Evolutionary conservation across 2,113 vertebrate genomes (phyloP).

Genomic region (Nerophis lumbriciformis): DNA sequence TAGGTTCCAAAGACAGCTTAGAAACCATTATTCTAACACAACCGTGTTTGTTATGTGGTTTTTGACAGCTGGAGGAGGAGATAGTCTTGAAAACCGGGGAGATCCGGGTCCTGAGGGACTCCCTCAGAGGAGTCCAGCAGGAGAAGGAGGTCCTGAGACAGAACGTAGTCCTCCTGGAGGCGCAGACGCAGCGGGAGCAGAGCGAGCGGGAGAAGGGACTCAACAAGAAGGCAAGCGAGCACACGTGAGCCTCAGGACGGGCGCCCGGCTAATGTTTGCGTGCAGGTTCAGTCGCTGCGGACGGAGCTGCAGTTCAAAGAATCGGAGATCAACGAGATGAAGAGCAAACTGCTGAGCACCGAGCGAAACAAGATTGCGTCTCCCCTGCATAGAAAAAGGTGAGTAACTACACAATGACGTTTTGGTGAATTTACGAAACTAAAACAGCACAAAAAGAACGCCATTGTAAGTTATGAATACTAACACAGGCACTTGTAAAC

Average conservation of each 20-base stretch:
- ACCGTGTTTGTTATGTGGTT: constrained; percentile 1
- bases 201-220: constrained; percentile 86
- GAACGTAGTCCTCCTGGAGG: constrained; percentile 71
- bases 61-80: constrained; percentile 80
- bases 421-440: too few species aligned
- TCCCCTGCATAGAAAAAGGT: constrained; percentile 71
- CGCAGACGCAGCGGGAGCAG: constrained; percentile 72
- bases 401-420: neutral
- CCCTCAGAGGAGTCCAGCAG: constrained; percentile 76
- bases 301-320: constrained; percentile 94
- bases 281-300: constrained; percentile 85
- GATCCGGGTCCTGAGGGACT: constrained; percentile 88
- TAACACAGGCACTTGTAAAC: too few species aligned
- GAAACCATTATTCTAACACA: too few species aligned
- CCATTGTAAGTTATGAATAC: too few species aligned
- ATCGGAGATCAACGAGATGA: constrained; percentile 91
- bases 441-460: too few species aligned
- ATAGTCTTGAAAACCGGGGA: constrained; percentile 88
- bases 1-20: too few species aligned
- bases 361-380: constrained; percentile 69
- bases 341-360: constrained; percentile 75
- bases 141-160: constrained; percentile 81
- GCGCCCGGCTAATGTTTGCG: neutral
- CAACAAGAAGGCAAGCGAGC: constrained; percentile 79
- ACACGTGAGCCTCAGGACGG: neutral